These are phyloP conservation scores for Eonycteris spelaea DNA, from an alignment of 2,113 vertebrate species.

Conservation along the genomic window DNA sequence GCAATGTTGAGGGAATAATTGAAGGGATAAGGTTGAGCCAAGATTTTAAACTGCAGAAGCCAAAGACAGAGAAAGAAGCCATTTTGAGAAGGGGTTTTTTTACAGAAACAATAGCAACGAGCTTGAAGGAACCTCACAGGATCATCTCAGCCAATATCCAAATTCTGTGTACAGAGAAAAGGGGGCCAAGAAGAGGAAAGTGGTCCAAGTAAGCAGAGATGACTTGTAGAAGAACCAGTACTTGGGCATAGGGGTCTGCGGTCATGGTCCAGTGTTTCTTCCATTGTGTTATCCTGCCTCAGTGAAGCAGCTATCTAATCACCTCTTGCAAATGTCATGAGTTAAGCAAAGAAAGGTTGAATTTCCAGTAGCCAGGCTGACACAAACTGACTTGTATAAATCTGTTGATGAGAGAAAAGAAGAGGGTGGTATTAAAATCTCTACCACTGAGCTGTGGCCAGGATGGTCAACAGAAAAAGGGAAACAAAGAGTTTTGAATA, in stretches of 20 bases:
- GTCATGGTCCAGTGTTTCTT: neutral
- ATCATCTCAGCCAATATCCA: neutral
- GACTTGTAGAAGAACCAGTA: neutral
- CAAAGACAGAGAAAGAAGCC: neutral
- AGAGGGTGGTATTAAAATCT: neutral
- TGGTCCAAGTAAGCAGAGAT: neutral
- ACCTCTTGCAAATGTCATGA: neutral
- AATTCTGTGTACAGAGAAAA: neutral
- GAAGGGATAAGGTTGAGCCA: neutral
- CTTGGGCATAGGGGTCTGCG: neutral
- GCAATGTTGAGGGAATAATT: neutral
- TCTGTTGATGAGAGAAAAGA: neutral
- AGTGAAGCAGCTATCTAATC: neutral
- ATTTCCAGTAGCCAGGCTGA: neutral
- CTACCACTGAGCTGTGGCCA: neutral
- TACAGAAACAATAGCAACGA: neutral
- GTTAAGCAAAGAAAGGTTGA: neutral
- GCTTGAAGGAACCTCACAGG: neutral
- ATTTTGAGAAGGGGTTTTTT: neutral
- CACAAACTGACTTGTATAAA: neutral
- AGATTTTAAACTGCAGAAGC: neutral
- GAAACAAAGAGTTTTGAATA: neutral
- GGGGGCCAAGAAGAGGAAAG: neutral
- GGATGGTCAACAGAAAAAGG: neutral
- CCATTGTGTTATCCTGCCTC: neutral